Conservation (phyloP, 2,797 vertebrate genomes). For the Dendrocincla fuliginosa region DNA sequence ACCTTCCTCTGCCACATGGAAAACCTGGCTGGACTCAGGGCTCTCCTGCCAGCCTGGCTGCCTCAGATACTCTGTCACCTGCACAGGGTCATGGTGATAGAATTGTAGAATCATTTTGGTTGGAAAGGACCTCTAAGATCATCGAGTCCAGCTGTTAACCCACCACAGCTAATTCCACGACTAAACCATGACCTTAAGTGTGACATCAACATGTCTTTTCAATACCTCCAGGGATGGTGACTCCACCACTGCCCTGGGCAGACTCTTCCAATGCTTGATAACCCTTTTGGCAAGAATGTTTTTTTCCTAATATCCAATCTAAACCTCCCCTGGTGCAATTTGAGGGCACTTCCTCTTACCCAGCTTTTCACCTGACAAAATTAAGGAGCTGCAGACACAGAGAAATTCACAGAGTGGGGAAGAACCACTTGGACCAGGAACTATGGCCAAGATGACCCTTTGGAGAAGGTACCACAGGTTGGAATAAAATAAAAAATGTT, state of each 20-base stretch:
- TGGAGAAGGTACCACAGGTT: not conserved
- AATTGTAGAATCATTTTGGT: not conserved
- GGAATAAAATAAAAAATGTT: not conserved
- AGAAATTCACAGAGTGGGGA: not conserved
- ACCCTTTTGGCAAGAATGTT: not conserved
- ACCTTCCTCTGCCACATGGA: not conserved
- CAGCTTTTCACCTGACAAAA: not conserved
- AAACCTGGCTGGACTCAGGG: not conserved
- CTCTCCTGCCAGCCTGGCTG: not conserved
- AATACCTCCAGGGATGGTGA: not conserved
- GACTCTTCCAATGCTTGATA: not conserved
- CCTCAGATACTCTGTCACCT: not conserved
- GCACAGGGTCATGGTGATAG: not conserved
- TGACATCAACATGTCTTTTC: not conserved
- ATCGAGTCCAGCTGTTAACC: not conserved
- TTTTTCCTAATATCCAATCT: not conserved
- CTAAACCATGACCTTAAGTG: not conserved
- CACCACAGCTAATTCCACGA: not conserved
- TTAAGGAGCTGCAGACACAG: not conserved
- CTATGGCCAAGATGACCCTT: not conserved
- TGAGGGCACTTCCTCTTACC: not conserved
- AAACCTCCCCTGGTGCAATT: not conserved
- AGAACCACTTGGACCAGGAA: not conserved
- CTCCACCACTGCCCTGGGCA: not conserved
- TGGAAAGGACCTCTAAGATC: not conserved